These are phyloP conservation scores for Holothuria leucospilota DNA, from an alignment of 53 echinoderm and acorn worm species.

Conservation along the genomic window DNA sequence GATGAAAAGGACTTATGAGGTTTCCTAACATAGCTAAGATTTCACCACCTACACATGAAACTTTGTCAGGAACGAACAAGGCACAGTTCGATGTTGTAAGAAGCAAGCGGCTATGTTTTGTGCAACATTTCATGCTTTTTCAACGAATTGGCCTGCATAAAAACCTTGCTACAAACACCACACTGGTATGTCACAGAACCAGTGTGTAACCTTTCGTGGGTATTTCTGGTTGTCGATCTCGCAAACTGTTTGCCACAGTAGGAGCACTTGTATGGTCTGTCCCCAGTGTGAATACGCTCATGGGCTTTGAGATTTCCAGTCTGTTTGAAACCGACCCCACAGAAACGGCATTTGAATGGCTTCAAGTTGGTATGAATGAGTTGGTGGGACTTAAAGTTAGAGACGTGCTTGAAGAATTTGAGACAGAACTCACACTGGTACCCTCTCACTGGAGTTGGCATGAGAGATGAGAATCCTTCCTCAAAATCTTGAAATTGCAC, in stretches of 20 bases:
- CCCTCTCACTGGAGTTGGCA: constrained; percentile 6
- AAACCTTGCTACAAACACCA: constrained; percentile 21
- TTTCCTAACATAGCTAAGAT: too few relatives aligned
- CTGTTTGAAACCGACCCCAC: constrained; percentile 49
- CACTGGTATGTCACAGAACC: constrained; percentile 30
- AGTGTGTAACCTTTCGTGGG: constrained; percentile 40
- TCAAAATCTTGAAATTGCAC: neutral
- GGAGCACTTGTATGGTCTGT: constrained; percentile 37
- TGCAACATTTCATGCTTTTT: constrained; percentile 31
- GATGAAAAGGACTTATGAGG: too few relatives aligned
- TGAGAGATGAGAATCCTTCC: neutral
- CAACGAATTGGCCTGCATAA: constrained; percentile 27
- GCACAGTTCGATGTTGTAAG: too few relatives aligned
- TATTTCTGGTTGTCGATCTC: constrained; percentile 26
- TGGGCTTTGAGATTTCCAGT: constrained; percentile 46
- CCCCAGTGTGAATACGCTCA: constrained; percentile 26
- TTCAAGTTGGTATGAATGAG: constrained; percentile 42
- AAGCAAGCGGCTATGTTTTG: neutral
- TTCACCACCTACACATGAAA: too few relatives aligned
- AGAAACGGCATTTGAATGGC: constrained; percentile 44
- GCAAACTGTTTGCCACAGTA: constrained; percentile 46
- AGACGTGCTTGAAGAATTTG: constrained; percentile 25
- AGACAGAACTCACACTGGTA: constrained; percentile 43
- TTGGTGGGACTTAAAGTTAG: constrained; percentile 46
- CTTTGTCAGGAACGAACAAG: too few relatives aligned